Percentiles rank a stretch among this genome's conserved stretches.
phyloP scores from a whole-genome alignment of 2,797 vertebrate genomes.

The Ctenosaura bakeri region DNA sequence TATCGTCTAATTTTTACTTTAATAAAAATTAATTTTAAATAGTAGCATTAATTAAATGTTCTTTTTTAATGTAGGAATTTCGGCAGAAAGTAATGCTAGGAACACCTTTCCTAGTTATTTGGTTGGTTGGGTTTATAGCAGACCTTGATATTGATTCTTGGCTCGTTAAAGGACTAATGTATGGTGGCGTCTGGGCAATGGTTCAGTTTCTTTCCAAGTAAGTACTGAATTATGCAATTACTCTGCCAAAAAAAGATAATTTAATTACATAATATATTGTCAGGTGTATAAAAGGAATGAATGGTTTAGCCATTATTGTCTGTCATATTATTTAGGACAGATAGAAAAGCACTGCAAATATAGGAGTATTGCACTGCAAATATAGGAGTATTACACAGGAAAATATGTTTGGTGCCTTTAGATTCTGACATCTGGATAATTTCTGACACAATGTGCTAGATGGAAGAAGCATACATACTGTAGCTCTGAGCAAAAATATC shows the following conservation, averaged over 20 bases:
- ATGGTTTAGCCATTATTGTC: background rate
- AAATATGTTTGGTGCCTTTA: background rate
- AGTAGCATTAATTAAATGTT: slow-evolving; percentile 56
- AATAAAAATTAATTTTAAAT: slow-evolving; percentile 51
- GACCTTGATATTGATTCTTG: slow-evolving; percentile 98
- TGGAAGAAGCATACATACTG: background rate
- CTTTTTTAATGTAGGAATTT: slow-evolving; percentile 88
- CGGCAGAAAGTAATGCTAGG: slow-evolving; percentile 99
- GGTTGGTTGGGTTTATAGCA: slow-evolving; percentile 98
- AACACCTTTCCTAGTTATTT: slow-evolving; percentile 98
- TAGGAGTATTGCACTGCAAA: background rate
- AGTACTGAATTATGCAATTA: slow-evolving; percentile 69
- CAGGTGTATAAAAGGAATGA: background rate
- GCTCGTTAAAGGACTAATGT: slow-evolving; percentile 97
- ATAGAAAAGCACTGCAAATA: background rate
- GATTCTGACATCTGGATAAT: background rate
- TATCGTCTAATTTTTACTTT: background rate
- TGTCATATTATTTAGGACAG: background rate
- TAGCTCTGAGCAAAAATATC: background rate
- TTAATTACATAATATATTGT: slow-evolving; percentile 7
- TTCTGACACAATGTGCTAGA: background rate
- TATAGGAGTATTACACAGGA: background rate
- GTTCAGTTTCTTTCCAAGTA: slow-evolving; percentile 99
- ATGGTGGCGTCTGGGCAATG: slow-evolving; percentile 93
- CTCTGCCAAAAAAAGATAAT: slow-evolving; percentile 3